These are phyloP conservation scores for Mesocentrotus franciscanus DNA, from an alignment of 53 echinoderm and acorn worm species.

Conservation along the genomic window DNA sequence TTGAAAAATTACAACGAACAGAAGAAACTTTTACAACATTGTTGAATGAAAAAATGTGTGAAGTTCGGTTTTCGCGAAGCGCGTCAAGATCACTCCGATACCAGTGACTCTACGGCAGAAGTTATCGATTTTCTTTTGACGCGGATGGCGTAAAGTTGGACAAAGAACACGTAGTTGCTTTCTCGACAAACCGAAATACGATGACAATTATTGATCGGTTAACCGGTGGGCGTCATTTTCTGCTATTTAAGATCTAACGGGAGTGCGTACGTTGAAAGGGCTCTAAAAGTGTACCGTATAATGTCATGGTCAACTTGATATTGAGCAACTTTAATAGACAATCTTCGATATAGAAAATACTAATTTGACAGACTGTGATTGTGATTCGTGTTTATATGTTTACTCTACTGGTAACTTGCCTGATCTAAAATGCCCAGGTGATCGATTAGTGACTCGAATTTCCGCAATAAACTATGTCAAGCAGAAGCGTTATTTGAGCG, in stretches of 20 bases:
- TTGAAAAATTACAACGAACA: not conserved
- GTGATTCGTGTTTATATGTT: not conserved
- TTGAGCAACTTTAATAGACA: not conserved
- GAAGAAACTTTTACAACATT: not conserved
- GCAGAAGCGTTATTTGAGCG: not conserved
- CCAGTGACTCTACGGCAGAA: not conserved
- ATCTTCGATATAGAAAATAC: not conserved
- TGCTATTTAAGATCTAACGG: not conserved
- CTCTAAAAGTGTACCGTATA: not conserved
- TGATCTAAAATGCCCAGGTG: not conserved
- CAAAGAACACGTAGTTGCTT: not conserved
- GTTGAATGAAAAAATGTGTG: not conserved
- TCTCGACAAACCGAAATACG: not conserved
- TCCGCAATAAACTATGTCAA: not conserved
- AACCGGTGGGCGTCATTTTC: conserved; percentile 1
- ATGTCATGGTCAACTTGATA: conserved; percentile 10
- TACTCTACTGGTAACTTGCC: not conserved
- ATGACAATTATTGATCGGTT: not conserved
- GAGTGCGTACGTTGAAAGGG: not conserved
- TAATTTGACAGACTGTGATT: conserved; percentile 1
- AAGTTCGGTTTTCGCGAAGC: not conserved
- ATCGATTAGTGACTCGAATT: conserved; percentile 4
- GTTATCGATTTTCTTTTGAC: not conserved
- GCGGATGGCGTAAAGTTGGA: not conserved
- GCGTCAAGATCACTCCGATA: not conserved